A percentile compares a stretch with the other conserved stretches of the same genome.
Conservation (phyloP, 2,113 vertebrate species). For the Anhinga anhinga region DNA sequence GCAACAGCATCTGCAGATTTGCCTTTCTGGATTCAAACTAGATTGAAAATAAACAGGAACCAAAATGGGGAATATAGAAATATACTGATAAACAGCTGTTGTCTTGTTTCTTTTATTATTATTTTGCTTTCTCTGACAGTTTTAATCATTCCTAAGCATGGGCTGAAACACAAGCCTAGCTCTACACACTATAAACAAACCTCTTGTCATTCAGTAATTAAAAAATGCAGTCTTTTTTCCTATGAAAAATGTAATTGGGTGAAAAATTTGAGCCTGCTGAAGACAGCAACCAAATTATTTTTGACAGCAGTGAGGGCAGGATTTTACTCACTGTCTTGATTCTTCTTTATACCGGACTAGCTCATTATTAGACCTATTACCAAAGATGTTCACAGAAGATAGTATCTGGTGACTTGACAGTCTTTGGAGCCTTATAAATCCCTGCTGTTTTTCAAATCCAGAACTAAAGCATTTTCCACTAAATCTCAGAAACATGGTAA, state of each 20-base stretch:
- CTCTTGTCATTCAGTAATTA: background rate
- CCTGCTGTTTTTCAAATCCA: background rate
- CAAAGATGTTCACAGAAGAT: rapidly evolving
- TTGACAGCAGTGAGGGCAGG: background rate
- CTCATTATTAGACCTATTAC: background rate
- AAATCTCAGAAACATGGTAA: background rate
- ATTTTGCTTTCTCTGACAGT: background rate
- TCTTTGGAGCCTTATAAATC: background rate
- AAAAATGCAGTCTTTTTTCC: background rate
- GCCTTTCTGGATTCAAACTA: background rate
- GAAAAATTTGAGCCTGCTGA: background rate
- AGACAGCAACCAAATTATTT: background rate
- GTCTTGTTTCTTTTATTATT: background rate
- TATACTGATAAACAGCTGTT: background rate
- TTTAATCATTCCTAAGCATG: background rate
- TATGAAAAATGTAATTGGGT: background rate
- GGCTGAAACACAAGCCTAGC: background rate
- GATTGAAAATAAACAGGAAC: background rate
- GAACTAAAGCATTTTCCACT: background rate
- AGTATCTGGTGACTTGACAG: background rate
- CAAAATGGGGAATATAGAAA: background rate
- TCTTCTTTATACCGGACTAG: background rate
- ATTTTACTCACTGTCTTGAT: background rate
- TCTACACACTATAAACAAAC: background rate
- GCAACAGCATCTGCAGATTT: background rate